These are phyloP conservation scores for Ochotona curzoniae DNA, from an alignment of 2,113 vertebrate genomes.

Conservation along the genomic window DNA sequence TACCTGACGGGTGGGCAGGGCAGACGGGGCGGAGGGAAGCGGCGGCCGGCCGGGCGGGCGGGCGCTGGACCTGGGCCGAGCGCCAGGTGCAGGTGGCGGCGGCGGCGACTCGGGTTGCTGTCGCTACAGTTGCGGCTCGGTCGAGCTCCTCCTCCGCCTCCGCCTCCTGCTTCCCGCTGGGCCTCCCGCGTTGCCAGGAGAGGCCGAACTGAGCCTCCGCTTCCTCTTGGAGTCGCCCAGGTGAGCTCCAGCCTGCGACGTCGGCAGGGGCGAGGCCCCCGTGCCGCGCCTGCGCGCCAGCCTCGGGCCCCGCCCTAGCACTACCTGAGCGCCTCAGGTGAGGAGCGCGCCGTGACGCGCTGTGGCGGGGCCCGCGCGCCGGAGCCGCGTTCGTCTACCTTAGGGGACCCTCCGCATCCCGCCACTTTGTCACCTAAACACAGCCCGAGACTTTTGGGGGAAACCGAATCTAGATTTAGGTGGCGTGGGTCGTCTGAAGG, in stretches of 20 bases:
- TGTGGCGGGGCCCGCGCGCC: rapidly evolving
- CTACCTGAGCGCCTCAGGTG: constrained; percentile 76
- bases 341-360: not conserved
- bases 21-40: constrained; percentile 46
- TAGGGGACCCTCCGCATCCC: not conserved
- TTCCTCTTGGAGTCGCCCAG: constrained; percentile 91
- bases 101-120: constrained; percentile 59
- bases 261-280: constrained; percentile 75
- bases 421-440: not conserved
- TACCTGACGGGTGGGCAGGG: constrained; percentile 68
- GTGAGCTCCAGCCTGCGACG: constrained; percentile 85
- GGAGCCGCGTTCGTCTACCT: not conserved
- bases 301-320: constrained; percentile 64
- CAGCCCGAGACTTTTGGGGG: not conserved
- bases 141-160: constrained; percentile 61
- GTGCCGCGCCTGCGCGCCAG: constrained; percentile 75
- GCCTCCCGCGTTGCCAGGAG: constrained; percentile 65
- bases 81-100: constrained; percentile 72
- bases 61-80: constrained; percentile 60
- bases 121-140: constrained; percentile 61
- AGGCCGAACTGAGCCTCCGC: constrained; percentile 66
- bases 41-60: constrained; percentile 2
- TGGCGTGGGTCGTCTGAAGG: not conserved
- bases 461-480: not conserved
- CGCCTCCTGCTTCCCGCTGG: constrained; percentile 72